Base-by-base conservation (phyloP, 1,140 invertebrate genomes). In the Metopolophium dirhodum region DNA sequence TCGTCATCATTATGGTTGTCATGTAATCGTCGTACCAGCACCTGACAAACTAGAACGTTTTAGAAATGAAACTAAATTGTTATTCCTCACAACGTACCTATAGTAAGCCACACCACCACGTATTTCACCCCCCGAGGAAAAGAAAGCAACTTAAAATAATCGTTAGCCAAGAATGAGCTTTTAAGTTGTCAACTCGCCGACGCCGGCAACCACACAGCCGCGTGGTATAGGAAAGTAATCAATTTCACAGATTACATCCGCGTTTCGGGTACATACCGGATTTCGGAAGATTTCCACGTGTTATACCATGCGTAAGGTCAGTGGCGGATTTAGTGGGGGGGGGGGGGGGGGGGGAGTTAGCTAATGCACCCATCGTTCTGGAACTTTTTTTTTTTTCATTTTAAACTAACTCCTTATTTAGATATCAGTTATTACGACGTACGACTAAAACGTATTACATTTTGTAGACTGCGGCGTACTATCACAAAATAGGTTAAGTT, bases 11-110 rank as follows among this genome's bases (percentile, higher is more conserved):
- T 77, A 18, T 77, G 61, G 61, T 77, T n/a, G 30, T 14, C 4
- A 4, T 77, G 61, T 77, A 77, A 77, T 35, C 61, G 14, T 1
- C 61, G n/a, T 18, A 18, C 61, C 11, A 30, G 61, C 61, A 77
- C 61, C 61, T 77, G 61, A 35, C 61, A n/a, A n/a, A n/a, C 30
- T n/a, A 77, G 61, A 35, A 77, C n/a, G 35, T 89, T 89, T 89
- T 35, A 51, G 49, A 47, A 86, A 86, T 54, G n/a, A 37, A 14
- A 37, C 26, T 14, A 77, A 77, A 77, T 77, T n/a, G 30, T 77
- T 77, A 54, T 23, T 89, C 11, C 20, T 88, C 1, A 54, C n/a
- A 35, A 37, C 7, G n/a, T 30, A 18, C n/a, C 35, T n/a, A 77
- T n/a, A n/a, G 30, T 68, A 30, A 68, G 61, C 77, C 37, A 82